Base-by-base conservation (phyloP, 2,888 invertebrate species). In the Stegophylla sp. region DNA sequence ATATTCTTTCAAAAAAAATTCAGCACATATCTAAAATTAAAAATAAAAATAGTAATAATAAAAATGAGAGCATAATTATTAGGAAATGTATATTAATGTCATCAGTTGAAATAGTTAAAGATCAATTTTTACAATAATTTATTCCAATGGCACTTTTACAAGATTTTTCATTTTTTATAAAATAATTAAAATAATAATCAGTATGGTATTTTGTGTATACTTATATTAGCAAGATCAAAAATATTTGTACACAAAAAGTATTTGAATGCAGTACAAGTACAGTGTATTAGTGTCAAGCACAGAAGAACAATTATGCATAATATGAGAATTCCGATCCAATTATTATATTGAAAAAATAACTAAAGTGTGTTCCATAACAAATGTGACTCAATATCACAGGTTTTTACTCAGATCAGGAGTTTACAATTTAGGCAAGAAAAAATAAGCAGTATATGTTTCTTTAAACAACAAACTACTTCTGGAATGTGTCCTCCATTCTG, bases 131-230 rank as follows among this genome's bases (percentile, higher is more conserved):
- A 45, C n/a, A 59, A 51, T 7, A 51, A 64, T 53, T 63, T 26
- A 34, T 41, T 75, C 17, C 15, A 51, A 75, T 75, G 75, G 75
- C 75, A 75, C 75, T 41, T 64, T 12, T 26, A 53, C n/a, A 15
- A n/a, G 17, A 23, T 61, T 63, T 53, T 53, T 45, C 20, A 26
- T 13, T n/a, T 74, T 51, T 53, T 53, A 64, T 12, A 75, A 75
- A 64, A 64, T 20, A 51, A 64, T 41, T 23, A 64, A 26, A 34
- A 34, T 34, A 20, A 34, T 63, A 59, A 45, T 28, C 69, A 28
- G 12, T 4, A n/a, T n/a, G n/a, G n/a, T 69, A n/a, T 23, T 34
- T 23, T 20, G n/a, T 63, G 28, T 51, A 48, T 64, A 64, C n/a
- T 41, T 5, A 20, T 23, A 23, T 48, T 41, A 34, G 7, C 34